Conservation (phyloP, 1,140 invertebrate species). For the Drosophila rhopaloa region DNA sequence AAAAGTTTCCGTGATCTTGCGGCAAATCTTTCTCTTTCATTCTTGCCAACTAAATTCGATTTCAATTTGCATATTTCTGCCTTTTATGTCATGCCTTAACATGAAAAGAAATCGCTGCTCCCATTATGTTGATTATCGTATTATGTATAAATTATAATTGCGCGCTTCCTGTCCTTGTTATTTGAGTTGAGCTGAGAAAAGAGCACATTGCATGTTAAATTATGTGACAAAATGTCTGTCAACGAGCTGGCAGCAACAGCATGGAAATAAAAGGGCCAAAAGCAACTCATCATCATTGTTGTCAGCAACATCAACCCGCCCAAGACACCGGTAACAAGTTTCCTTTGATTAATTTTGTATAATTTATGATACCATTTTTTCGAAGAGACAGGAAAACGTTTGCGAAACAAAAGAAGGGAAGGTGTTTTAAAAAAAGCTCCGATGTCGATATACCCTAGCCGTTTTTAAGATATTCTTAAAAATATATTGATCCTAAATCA, state of each 20-base stretch:
- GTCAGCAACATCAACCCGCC: conserved; percentile 31
- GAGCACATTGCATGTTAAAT: conserved; percentile 70
- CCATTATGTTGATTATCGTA: conserved; percentile 60
- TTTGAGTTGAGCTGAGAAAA: conserved; percentile 21
- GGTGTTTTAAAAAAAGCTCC: not conserved
- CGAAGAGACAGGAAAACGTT: conserved; percentile 9
- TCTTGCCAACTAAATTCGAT: conserved; percentile 1
- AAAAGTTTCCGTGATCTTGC: conserved; percentile 34
- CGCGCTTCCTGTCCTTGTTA: conserved; percentile 61
- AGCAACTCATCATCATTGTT: conserved; percentile 59
- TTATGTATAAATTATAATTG: conserved; percentile 72
- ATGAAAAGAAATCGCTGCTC: conserved; percentile 28
- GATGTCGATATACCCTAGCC: not conserved
- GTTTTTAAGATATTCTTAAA: not conserved
- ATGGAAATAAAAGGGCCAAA: conserved; percentile 41
- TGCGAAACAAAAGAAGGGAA: conserved; percentile 8
- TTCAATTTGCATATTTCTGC: conserved; percentile 35
- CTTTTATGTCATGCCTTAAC: conserved; percentile 20
- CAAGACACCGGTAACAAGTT: conserved; percentile 52
- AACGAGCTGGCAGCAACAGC: conserved; percentile 49
- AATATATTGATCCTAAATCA: too few relatives aligned
- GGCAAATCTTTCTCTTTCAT: conserved; percentile 29
- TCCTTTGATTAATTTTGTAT: conserved; percentile 72
- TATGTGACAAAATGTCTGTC: conserved; percentile 82
- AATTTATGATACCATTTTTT: conserved; percentile 64